These are phyloP conservation scores for Plagiodera versicolora DNA, from an alignment of 2,888 invertebrate species.

Conservation along the genomic window DNA sequence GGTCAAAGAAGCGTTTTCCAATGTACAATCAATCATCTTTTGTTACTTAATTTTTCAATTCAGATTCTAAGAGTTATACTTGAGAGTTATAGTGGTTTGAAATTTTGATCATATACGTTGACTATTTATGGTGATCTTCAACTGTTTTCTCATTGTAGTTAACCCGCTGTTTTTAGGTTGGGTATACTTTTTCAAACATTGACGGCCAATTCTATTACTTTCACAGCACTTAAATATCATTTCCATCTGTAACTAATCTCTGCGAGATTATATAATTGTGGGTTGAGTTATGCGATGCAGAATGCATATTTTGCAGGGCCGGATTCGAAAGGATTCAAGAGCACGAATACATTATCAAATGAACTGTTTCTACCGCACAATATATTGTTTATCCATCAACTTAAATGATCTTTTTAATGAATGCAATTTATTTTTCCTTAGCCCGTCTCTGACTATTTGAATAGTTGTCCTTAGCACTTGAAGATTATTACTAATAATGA, in stretches of 20 bases:
- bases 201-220: neutral
- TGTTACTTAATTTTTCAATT: neutral
- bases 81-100: neutral
- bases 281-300: neutral
- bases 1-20: neutral
- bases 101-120: neutral
- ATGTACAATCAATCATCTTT: neutral
- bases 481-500: conserved; percentile 3
- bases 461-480: neutral
- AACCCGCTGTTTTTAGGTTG: neutral
- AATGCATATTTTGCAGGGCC: neutral
- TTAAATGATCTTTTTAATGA: too few relatives aligned
- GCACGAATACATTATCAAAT: too few relatives aligned
- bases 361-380: too few relatives aligned
- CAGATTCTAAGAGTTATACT: too few relatives aligned
- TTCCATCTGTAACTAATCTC: neutral
- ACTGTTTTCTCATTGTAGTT: neutral
- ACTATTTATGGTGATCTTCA: neutral
- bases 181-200: neutral
- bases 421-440: too few relatives aligned
- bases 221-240: too few relatives aligned
- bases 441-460: neutral
- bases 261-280: neutral
- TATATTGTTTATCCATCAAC: too few relatives aligned
- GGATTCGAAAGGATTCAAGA: neutral